Conservation (phyloP, 2,888 invertebrate species). For the Stenoptilia bipunctidactyla region DNA sequence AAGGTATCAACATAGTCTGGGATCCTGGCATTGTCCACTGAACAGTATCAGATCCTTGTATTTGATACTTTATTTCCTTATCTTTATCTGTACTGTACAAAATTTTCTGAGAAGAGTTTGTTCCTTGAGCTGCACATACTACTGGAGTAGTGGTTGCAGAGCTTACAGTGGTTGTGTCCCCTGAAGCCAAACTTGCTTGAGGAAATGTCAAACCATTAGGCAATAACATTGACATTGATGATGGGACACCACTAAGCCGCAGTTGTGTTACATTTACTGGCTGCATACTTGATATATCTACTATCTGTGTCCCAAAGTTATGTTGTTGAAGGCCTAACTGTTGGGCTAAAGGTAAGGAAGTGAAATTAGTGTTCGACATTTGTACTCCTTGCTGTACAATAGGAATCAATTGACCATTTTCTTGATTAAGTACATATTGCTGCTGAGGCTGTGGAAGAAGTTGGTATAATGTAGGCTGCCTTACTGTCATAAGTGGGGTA, state of each 20-base stretch:
- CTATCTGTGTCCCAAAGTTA: conserved; percentile 51
- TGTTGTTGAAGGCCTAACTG: conserved; percentile 47
- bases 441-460: conserved; percentile 50
- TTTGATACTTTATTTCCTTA: conserved; percentile 58
- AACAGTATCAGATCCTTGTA: conserved; percentile 53
- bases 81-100: conserved; percentile 60
- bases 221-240: conserved; percentile 62
- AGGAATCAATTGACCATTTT: conserved; percentile 60
- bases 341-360: conserved; percentile 49
- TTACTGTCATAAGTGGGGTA: conserved; percentile 56
- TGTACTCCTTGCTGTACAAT: conserved; percentile 60
- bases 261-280: conserved; percentile 59
- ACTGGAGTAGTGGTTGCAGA: conserved; percentile 54
- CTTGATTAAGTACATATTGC: conserved; percentile 60
- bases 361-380: conserved; percentile 54
- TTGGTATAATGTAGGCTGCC: conserved; percentile 56
- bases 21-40: conserved; percentile 61
- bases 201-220: conserved; percentile 53
- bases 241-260: conserved; percentile 51
- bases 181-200: conserved; percentile 45
- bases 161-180: conserved; percentile 56
- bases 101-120: conserved; percentile 54
- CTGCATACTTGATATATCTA: conserved; percentile 58
- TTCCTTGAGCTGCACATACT: conserved; percentile 57
- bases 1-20: conserved; percentile 62